These are phyloP conservation scores for Poecilobothrus nobilitatus DNA, from an alignment of 2,888 invertebrate genomes.

Conservation along the genomic window DNA sequence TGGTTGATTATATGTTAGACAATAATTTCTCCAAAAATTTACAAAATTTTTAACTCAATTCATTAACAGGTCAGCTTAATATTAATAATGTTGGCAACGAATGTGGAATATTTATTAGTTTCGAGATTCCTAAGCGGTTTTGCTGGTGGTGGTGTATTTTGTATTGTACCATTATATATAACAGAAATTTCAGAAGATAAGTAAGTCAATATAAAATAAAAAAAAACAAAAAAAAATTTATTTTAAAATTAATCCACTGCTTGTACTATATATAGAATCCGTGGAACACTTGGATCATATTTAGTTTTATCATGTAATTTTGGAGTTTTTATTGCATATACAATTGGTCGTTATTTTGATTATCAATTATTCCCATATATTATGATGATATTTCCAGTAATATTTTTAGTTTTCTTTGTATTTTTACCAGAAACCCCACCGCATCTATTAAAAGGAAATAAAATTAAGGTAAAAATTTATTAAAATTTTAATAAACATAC, in stretches of 20 bases:
- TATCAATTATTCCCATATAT: conserved; percentile 33
- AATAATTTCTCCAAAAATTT: too few relatives aligned
- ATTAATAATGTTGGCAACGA: conserved; percentile 35
- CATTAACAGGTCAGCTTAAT: conserved; percentile 37
- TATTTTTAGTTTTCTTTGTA: conserved; percentile 31
- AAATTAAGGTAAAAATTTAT: conserved; percentile 25
- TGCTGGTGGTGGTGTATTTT: conserved; percentile 33
- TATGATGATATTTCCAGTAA: conserved; percentile 26
- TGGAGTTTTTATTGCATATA: conserved; percentile 35
- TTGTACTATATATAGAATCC: conserved; percentile 31
- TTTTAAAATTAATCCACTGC: too few relatives aligned
- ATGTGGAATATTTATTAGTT: conserved; percentile 34
- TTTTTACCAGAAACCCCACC: conserved; percentile 41
- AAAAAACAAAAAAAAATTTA: too few relatives aligned
- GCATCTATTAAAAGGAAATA: conserved; percentile 31
- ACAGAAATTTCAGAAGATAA: conserved; percentile 33
- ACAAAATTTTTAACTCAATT: too few relatives aligned
- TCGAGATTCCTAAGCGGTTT: conserved; percentile 35
- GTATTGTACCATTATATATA: conserved; percentile 35
- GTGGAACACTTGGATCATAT: conserved; percentile 38
- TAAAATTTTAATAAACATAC: too few relatives aligned
- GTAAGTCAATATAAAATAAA: neutral
- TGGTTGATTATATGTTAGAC: too few relatives aligned
- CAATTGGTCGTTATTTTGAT: conserved; percentile 32
- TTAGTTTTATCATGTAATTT: conserved; percentile 36